A percentile compares a stretch with the other conserved stretches of the same genome.
phyloP scores from a whole-genome alignment of 2,888 invertebrate species.

The Stratiomys singularior region DNA sequence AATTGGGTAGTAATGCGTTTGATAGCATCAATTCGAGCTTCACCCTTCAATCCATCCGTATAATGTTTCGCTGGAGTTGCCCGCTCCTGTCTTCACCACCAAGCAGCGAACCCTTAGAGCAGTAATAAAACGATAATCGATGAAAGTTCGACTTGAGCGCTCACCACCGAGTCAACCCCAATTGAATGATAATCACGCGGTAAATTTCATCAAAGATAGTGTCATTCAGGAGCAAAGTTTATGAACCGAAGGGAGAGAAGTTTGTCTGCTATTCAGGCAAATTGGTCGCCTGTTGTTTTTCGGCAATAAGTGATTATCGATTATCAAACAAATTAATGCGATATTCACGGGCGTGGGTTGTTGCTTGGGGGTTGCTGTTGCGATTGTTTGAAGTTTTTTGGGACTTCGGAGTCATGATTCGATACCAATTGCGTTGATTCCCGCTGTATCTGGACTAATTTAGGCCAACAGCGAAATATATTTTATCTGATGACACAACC shows the following conservation, averaged over 20 bases:
- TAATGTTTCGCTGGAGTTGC: not conserved
- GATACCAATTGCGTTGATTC: no score
- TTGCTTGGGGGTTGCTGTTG: no score
- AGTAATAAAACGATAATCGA: constrained; percentile 42
- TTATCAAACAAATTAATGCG: constrained; percentile 3
- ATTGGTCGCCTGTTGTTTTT: constrained; percentile 5
- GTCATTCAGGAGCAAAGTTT: not conserved
- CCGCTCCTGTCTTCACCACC: not conserved
- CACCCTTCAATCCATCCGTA: constrained; percentile 7
- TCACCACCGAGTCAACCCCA: constrained; percentile 38
- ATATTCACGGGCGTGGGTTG: no score
- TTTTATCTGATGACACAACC: not conserved
- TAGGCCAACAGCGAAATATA: not conserved
- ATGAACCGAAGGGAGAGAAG: not conserved
- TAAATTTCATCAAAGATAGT: constrained; percentile 43
- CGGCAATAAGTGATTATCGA: constrained; percentile 13
- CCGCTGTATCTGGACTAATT: not conserved
- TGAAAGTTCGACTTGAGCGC: constrained; percentile 39
- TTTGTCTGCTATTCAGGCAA: not conserved
- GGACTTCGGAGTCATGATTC: no score
- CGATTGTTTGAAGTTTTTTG: no score
- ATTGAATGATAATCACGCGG: constrained; percentile 45
- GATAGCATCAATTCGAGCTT: constrained; percentile 36
- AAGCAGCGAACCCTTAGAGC: constrained; percentile 7
- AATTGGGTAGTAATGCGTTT: constrained; percentile 44